Percentiles rank a stretch among this genome's conserved stretches.
These are phyloP conservation scores for Cacatua alba DNA, from an alignment of 2,113 vertebrate species.

Conservation along the genomic window DNA sequence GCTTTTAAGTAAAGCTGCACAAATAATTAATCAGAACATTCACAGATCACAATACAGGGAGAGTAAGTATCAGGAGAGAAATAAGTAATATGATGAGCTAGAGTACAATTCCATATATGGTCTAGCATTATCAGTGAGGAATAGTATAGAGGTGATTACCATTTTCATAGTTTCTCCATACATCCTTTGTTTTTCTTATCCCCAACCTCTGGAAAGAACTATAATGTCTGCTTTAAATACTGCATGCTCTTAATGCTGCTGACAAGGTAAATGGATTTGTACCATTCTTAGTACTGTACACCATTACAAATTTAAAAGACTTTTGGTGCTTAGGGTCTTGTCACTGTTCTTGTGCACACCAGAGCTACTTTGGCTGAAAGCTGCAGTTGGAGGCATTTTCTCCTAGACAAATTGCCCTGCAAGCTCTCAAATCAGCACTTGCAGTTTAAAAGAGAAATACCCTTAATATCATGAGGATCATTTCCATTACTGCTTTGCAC, in stretches of 20 bases:
- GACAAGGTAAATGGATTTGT: background rate
- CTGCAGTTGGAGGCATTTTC: background rate
- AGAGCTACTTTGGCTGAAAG: background rate
- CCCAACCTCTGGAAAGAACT: background rate
- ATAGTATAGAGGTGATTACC: background rate
- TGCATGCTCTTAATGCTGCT: background rate
- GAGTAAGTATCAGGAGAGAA: background rate
- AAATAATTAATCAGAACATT: background rate
- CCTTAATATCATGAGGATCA: background rate
- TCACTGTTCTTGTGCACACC: background rate
- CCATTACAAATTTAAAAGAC: background rate
- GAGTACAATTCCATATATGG: background rate
- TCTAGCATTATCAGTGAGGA: background rate
- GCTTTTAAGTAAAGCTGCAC: background rate
- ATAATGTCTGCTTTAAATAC: background rate
- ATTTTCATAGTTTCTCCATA: background rate
- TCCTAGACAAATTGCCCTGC: background rate
- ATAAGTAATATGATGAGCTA: background rate
- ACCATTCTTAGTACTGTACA: background rate
- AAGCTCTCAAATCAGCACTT: background rate
- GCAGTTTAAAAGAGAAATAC: background rate
- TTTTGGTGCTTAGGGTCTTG: background rate
- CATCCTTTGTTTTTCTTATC: background rate
- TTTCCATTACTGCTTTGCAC: background rate
- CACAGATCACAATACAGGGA: background rate